phyloP scores from a whole-genome alignment of 2,888 invertebrate species.

The Drosophila ustulata region DNA sequence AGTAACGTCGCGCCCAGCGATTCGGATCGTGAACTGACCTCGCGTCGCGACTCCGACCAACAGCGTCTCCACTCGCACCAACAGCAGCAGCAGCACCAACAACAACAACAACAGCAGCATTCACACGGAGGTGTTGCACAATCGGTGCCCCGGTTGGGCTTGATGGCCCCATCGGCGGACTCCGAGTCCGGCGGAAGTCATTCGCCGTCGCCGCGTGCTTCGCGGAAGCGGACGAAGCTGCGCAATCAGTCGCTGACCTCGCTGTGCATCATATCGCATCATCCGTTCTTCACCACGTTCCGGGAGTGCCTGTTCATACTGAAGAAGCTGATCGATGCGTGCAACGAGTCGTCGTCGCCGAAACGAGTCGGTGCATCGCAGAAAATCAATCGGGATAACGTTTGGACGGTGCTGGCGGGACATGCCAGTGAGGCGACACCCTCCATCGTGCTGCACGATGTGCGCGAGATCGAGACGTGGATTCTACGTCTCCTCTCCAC shows the following conservation, averaged over 20 bases:
- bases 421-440: constrained; percentile 92
- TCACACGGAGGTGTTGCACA: constrained; percentile 20
- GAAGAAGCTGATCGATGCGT: constrained; percentile 98
- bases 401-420: constrained; percentile 97
- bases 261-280: constrained; percentile 98
- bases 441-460: constrained; percentile 96
- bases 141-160: constrained; percentile 87
- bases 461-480: constrained; percentile 99
- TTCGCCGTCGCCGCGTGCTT: constrained; percentile 93
- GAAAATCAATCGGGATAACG: constrained; percentile 95
- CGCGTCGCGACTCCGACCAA: constrained; percentile 89
- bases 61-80: constrained; percentile 81
- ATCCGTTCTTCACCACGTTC: constrained; percentile 99
- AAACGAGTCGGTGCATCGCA: constrained; percentile 95
- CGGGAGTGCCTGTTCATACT: constrained; percentile 98
- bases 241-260: constrained; percentile 98
- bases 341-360: constrained; percentile 97
- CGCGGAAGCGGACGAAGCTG: constrained; percentile 92
- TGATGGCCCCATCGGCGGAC: constrained; percentile 89
- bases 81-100: constrained; percentile 38
- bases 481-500: constrained; percentile 97
- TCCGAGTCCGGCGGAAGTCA: constrained; percentile 95
- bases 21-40: constrained; percentile 94
- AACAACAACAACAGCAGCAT: constrained; percentile 34
- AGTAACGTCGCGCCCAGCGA: constrained; percentile 96